Conservation (phyloP, 2,888 invertebrate genomes). For the Agonum fuliginosum region DNA sequence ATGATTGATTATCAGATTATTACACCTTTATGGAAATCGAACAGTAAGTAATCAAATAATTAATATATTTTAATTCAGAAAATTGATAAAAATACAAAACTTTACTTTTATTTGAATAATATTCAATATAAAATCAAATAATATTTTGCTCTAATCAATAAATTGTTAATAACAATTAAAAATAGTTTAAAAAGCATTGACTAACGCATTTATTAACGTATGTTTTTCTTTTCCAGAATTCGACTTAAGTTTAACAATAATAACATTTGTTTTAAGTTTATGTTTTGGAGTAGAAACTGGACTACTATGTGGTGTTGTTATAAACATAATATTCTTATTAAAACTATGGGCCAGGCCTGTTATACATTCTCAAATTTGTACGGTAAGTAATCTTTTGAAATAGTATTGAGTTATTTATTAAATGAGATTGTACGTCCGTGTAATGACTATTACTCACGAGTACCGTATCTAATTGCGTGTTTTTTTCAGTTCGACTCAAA, state of each 20-base stretch:
- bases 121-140: conserved; percentile 74
- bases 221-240: conserved; percentile 66
- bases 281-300: conserved; percentile 86
- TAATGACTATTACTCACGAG: too few species aligned
- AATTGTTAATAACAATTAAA: too few species aligned
- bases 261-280: conserved; percentile 83
- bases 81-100: background rate
- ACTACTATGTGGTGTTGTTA: conserved; percentile 81
- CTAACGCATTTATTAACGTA: too few species aligned
- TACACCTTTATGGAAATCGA: conserved; percentile 74
- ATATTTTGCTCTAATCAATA: too few species aligned
- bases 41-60: conserved; percentile 71
- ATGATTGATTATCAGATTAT: conserved; percentile 80
- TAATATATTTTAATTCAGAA: background rate
- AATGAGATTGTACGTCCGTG: too few species aligned
- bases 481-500: conserved; percentile 70
- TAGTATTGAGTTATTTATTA: too few species aligned
- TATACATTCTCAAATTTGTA: conserved; percentile 71
- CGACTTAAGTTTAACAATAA: conserved; percentile 75
- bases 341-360: conserved; percentile 81
- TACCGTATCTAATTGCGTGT: too few species aligned
- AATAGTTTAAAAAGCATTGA: too few species aligned
- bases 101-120: conserved; percentile 64
- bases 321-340: conserved; percentile 80
- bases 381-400: conserved; percentile 69